Base-by-base conservation (phyloP, 2,888 invertebrate genomes). In the Litoditis marina region DNA sequence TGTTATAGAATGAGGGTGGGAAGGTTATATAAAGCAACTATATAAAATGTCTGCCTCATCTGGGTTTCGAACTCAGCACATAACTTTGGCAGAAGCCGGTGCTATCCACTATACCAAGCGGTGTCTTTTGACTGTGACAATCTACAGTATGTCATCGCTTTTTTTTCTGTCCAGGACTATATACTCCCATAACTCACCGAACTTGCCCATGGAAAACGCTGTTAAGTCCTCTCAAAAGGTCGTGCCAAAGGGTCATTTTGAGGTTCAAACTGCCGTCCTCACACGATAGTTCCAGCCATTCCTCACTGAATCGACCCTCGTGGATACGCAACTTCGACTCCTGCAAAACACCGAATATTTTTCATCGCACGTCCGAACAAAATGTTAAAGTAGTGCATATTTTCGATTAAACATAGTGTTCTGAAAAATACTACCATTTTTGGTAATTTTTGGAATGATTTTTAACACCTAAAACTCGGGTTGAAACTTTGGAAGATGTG, bases 181-280 rank as follows among this genome's bases (percentile, higher is more conserved):
- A 7, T 46, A 7, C 11, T 6, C 1, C n/a, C 8, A 30, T 19
- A 47, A 42, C 32, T 8, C n/a, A 61, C 60, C 60, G 54, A 11
- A 77, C 70, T 66, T 77, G 74, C 28, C 77, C 77, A 56, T 76
- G 75, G 56, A 76, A 76, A 25, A 73, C 73, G 31, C 66, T 60
- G 60, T 73, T 72, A 53, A 74, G 53, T 34, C 74, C 75, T 53
- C 72, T 70, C 31, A 75, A 60, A 42, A 76, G 51, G 54, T 76
- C 75, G 49, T 77, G 75, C 77, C 75, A 76, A 19, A 77, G 67
- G 25, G 73, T 68, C 67, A 76, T 65, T 61, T 72, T 67, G 50
- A 76, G 55, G 34, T 60, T 63, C 13, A 73, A 57, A 51, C 65
- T 61, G 54, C 69, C 70, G 42, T 69, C 66, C 54, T 47, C 58